Evolutionary conservation across 2,113 vertebrate species (phyloP).

Genomic region (Aepyceros melampus): DNA sequence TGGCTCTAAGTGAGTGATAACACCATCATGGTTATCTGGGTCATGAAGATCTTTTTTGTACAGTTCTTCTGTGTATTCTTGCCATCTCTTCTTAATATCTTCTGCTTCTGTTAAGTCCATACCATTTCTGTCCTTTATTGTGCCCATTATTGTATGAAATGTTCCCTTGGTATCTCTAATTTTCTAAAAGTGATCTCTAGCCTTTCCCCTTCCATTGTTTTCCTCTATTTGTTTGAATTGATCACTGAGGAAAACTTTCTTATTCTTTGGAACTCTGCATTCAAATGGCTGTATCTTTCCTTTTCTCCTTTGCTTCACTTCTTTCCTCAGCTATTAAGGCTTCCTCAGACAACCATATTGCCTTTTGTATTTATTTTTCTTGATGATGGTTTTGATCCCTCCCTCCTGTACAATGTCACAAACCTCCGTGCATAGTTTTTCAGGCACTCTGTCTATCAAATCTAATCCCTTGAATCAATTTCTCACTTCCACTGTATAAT

Average conservation of each 20-base stretch:
- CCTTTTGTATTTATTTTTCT: not conserved
- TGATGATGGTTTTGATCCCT: not conserved
- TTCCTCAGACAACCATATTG: not conserved
- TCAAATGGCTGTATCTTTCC: not conserved
- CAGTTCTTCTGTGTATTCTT: not conserved
- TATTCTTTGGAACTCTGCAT: not conserved
- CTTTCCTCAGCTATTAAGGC: not conserved
- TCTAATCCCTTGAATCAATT: not conserved
- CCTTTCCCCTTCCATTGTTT: not conserved
- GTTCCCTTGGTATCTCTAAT: not conserved
- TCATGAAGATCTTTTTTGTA: not conserved
- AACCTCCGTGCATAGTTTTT: not conserved
- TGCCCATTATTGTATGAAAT: not conserved
- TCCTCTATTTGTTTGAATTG: not conserved
- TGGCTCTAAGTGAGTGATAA: not conserved
- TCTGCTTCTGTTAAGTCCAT: not conserved
- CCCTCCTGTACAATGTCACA: not conserved
- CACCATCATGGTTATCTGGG: not conserved
- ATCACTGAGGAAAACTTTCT: not conserved
- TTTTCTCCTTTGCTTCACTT: not conserved
- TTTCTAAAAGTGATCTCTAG: not conserved
- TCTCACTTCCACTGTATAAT: not conserved
- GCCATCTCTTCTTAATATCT: not conserved
- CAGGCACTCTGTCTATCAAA: not conserved
- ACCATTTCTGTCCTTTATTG: not conserved